These are phyloP conservation scores for Arvicola amphibius DNA, from an alignment of 2,797 vertebrate species.

Conservation along the genomic window DNA sequence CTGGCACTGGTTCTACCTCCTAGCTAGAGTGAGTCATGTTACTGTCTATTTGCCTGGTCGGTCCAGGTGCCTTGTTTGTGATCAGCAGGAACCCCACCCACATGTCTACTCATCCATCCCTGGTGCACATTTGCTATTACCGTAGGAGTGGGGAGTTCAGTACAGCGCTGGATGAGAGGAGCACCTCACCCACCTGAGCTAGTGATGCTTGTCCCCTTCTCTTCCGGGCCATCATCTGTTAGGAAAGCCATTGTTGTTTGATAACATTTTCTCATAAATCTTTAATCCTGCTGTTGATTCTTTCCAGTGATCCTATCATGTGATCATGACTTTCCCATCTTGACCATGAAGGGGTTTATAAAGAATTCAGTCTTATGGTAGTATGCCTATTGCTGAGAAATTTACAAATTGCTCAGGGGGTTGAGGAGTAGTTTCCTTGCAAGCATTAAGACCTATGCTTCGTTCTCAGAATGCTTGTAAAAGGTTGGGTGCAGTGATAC, in stretches of 20 bases:
- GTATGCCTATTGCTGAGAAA: too few species aligned
- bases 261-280: background rate
- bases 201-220: accelerated
- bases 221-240: background rate
- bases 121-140: background rate
- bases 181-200: background rate
- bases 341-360: background rate
- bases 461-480: background rate
- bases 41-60: background rate
- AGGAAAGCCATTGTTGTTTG: background rate
- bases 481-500: background rate
- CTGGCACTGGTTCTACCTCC: background rate
- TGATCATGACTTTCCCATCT: background rate
- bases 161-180: background rate
- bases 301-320: background rate
- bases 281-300: background rate
- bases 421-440: background rate
- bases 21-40: too few species aligned
- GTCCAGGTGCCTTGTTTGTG: background rate
- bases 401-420: too few species aligned
- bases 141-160: accelerated
- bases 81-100: background rate
- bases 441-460: background rate
- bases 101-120: background rate
- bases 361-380: background rate